Percentiles rank a stretch among this genome's conserved stretches.
These are phyloP conservation scores for Calephelis nemesis DNA, from an alignment of 1,140 invertebrate genomes.

Conservation along the genomic window DNA sequence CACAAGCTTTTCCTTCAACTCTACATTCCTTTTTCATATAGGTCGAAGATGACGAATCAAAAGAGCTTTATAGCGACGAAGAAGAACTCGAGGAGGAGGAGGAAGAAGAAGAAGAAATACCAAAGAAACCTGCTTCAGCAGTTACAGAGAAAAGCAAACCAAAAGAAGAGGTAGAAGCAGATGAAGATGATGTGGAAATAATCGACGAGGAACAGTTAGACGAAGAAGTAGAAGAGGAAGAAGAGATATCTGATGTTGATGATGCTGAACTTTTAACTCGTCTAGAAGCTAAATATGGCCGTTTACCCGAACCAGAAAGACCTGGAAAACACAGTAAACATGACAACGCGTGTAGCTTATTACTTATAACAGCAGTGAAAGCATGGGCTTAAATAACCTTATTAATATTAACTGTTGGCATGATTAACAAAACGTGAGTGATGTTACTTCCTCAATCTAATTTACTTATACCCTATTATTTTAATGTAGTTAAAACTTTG, in stretches of 20 bases:
- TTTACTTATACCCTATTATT: constrained; percentile 4
- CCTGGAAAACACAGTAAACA: constrained; percentile 77
- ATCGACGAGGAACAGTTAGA: constrained; percentile 75
- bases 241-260: constrained; percentile 82
- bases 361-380: constrained; percentile 36
- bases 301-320: constrained; percentile 79
- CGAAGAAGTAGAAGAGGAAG: constrained; percentile 75
- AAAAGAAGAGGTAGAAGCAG: constrained; percentile 40
- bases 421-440: constrained; percentile 69
- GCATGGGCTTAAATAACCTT: constrained; percentile 52
- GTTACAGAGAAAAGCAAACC: background rate
- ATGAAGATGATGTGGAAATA: constrained; percentile 76
- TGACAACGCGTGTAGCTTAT: constrained; percentile 46
- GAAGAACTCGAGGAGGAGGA: constrained; percentile 57
- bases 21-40: constrained; percentile 4
- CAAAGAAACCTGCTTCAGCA: constrained; percentile 25
- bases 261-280: constrained; percentile 84
- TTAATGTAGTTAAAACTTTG: background rate
- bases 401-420: constrained; percentile 53
- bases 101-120: constrained; percentile 44
- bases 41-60: constrained; percentile 36
- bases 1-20: background rate
- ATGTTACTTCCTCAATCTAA: constrained; percentile 8
- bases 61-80: constrained; percentile 60
- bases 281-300: constrained; percentile 86